Conservation (phyloP, 2,113 vertebrate genomes). For the Hemichromis elongatus region DNA sequence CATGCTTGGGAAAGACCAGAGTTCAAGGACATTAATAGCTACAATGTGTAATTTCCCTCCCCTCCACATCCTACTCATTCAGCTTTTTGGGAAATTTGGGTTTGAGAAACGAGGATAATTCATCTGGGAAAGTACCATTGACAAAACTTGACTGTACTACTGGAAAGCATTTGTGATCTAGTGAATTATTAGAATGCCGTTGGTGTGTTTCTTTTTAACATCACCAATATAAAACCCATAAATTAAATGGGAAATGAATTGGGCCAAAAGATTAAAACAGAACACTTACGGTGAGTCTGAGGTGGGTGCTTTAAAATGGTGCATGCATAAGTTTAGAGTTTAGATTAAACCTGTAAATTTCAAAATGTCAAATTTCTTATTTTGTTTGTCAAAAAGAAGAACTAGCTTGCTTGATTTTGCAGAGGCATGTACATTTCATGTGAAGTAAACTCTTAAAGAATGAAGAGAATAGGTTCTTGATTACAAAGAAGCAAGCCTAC, state of each 20-base stretch:
- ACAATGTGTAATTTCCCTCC: conserved; percentile 65
- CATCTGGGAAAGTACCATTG: conserved; percentile 58
- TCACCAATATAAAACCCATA: background rate
- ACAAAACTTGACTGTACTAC: background rate
- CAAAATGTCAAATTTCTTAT: background rate
- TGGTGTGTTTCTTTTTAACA: background rate
- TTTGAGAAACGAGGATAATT: conserved; percentile 28
- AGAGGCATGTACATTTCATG: background rate
- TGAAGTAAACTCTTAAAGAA: background rate
- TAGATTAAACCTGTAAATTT: background rate
- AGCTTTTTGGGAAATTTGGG: conserved; percentile 45
- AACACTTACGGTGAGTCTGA: background rate
- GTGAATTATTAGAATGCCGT: background rate
- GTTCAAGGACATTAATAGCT: conserved; percentile 69
- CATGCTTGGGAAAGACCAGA: conserved; percentile 69
- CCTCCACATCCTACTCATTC: conserved; percentile 58
- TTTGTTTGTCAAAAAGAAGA: background rate
- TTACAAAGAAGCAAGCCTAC: background rate
- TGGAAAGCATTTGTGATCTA: background rate
- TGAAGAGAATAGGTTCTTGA: background rate
- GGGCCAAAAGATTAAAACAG: background rate
- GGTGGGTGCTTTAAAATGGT: background rate
- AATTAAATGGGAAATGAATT: background rate
- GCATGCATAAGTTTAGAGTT: background rate
- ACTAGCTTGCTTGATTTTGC: background rate